Evolutionary conservation across 2,888 invertebrate genomes (phyloP).

Genomic region (Allacma fusca): DNA sequence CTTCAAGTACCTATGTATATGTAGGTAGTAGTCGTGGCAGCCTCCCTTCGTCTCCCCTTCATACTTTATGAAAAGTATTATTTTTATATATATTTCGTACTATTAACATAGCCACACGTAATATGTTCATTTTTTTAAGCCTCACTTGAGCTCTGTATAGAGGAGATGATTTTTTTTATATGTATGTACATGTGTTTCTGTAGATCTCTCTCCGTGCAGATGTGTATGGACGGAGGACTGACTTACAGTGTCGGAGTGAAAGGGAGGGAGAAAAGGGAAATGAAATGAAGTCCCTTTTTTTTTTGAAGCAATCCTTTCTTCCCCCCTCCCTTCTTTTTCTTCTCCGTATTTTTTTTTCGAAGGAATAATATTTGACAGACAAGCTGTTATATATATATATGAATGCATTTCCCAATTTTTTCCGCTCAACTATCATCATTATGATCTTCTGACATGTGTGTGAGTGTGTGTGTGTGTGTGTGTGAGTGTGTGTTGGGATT

Average conservation of each 20-base stretch:
- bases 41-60: neutral
- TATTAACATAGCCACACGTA: slow-evolving; percentile 4
- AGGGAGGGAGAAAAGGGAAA: slow-evolving; percentile 46
- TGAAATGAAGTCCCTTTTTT: slow-evolving; percentile 55
- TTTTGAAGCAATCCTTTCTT: neutral
- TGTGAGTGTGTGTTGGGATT: neutral
- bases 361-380: slow-evolving; percentile 28
- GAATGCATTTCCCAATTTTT: slow-evolving; percentile 10
- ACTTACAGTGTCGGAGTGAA: neutral
- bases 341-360: too few relatives aligned
- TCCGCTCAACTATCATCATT: neutral
- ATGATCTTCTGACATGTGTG: neutral
- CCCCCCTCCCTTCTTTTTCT: neutral
- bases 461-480: too few relatives aligned
- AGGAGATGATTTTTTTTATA: neutral
- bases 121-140: slow-evolving; percentile 23
- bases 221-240: neutral
- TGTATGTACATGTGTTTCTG: too few relatives aligned
- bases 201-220: too few relatives aligned
- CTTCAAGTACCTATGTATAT: too few relatives aligned
- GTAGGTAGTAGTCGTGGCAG: too few relatives aligned
- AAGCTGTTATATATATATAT: slow-evolving; percentile 16
- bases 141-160: slow-evolving; percentile 21
- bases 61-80: neutral
- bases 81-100: neutral